These are phyloP conservation scores for Hippocampus kuda DNA, from an alignment of 2,797 vertebrate species.

Conservation along the genomic window DNA sequence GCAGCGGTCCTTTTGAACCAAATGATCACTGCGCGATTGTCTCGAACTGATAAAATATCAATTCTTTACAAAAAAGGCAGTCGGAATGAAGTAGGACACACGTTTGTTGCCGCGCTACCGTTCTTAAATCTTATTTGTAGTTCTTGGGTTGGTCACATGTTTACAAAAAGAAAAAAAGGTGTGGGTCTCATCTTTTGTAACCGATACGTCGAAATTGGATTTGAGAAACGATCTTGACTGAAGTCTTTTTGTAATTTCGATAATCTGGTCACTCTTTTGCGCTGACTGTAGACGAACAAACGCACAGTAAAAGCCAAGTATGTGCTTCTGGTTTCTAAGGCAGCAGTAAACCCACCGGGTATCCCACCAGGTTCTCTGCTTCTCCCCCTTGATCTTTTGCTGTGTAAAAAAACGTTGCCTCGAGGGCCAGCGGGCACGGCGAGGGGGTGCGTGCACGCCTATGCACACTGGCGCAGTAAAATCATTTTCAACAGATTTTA, in stretches of 20 bases:
- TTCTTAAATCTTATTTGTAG: too few species aligned
- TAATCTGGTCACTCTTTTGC: background rate
- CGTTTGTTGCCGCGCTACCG: too few species aligned
- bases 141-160: too few species aligned
- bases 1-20: background rate
- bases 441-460: background rate
- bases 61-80: too few species aligned
- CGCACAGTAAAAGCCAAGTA: conserved; percentile 25
- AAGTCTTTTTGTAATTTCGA: background rate
- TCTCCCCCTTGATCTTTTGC: conserved; percentile 47
- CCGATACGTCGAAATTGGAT: too few species aligned
- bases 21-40: background rate
- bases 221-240: background rate
- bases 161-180: background rate
- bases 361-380: conserved; percentile 27
- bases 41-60: too few species aligned
- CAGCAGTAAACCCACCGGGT: conserved; percentile 55
- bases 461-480: conserved; percentile 19
- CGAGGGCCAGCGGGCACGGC: conserved; percentile 24
- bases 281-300: conserved; percentile 44
- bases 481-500: conserved; percentile 17
- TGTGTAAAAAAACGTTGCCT: conserved; percentile 30
- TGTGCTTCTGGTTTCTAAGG: conserved; percentile 41
- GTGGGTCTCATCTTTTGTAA: background rate
- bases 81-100: too few species aligned